Evolutionary conservation across 2,113 vertebrate species (phyloP), one percentile per base, ranked within the genome.

Genomic region (Promerops cafer): DNA sequence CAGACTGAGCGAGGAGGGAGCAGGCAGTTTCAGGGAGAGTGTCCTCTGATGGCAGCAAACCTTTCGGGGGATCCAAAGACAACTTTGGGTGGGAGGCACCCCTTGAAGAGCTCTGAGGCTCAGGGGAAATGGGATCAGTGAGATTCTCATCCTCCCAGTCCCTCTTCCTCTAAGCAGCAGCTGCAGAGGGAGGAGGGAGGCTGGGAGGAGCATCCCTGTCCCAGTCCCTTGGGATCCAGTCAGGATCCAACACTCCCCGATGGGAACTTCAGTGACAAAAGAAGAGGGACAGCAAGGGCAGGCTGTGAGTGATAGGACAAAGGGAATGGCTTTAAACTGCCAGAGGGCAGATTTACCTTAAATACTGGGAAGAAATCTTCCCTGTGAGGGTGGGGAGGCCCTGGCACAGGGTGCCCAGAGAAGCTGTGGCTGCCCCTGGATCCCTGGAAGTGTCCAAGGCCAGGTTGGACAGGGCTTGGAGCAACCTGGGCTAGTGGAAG

Each of bases 401-500:
- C 52, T 66, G 68, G 77, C 37, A 52, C 37, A 39, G 77, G 17
- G 6, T 61, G 24, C 20, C 20, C 70, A 76, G 79, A 70, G 49
- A 0, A 56, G 63, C 40, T 83, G 87, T 47, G 70, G 78, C 63
- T 89, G 78, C 26, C 12, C 47, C 78, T 85, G 70, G 24, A 82
- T 60, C 70, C 30, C 54, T 83, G 78, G 45, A 0, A 47, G 30
- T 76, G 71, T 1, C 31, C 79, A 11, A 54, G 47, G 47, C 17
- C 54, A 27, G 61, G 45, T 0, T 60, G 69, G 75, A 79, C 0
- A 0, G 24, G 16, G 57, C 20, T 80, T 31, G 42, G 54, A 75
- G 30, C n/a, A 2, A 0, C 21, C 18, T 77, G 63, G 31, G 18
- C 1, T 0, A 1, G 22, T 3, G 71, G 8, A 0, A 63, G 21